These are phyloP conservation scores for Typhlichthys subterraneus DNA, from an alignment of 2,797 vertebrate genomes.

Conservation along the genomic window DNA sequence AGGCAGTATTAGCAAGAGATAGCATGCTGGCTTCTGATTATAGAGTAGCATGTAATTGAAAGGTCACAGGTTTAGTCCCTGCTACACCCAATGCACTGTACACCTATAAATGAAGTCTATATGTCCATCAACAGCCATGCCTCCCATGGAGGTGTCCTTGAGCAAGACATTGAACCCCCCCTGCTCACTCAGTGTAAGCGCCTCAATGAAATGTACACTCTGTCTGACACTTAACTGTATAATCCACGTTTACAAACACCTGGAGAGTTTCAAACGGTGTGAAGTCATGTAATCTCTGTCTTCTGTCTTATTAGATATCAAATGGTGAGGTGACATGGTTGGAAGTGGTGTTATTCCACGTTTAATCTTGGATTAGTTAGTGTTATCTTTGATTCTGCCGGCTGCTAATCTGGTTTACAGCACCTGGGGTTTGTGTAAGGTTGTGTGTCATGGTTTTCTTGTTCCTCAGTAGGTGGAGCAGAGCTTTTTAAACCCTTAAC, in stretches of 20 bases:
- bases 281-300: constrained; percentile 77
- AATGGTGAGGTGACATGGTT: constrained; percentile 49
- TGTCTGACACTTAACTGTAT: constrained; percentile 46
- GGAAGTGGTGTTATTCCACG: constrained; percentile 63
- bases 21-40: neutral
- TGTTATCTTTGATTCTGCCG: constrained; percentile 68
- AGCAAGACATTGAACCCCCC: constrained; percentile 15
- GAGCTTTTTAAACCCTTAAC: constrained; percentile 39
- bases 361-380: constrained; percentile 74
- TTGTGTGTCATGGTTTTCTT: constrained; percentile 51
- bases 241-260: constrained; percentile 57
- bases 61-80: constrained; percentile 20
- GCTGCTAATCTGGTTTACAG: constrained; percentile 67
- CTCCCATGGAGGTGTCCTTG: constrained; percentile 20
- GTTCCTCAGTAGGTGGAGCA: constrained; percentile 46
- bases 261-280: constrained; percentile 62
- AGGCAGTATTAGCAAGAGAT: neutral
- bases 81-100: neutral
- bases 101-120: too few species aligned
- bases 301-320: constrained; percentile 61
- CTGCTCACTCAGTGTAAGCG: constrained; percentile 15
- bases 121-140: constrained; percentile 9
- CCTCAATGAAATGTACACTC: constrained; percentile 30
- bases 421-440: constrained; percentile 41
- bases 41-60: constrained; percentile 6